phyloP scores from a whole-genome alignment of 2,797 vertebrate species.

The Borostomias antarcticus region DNA sequence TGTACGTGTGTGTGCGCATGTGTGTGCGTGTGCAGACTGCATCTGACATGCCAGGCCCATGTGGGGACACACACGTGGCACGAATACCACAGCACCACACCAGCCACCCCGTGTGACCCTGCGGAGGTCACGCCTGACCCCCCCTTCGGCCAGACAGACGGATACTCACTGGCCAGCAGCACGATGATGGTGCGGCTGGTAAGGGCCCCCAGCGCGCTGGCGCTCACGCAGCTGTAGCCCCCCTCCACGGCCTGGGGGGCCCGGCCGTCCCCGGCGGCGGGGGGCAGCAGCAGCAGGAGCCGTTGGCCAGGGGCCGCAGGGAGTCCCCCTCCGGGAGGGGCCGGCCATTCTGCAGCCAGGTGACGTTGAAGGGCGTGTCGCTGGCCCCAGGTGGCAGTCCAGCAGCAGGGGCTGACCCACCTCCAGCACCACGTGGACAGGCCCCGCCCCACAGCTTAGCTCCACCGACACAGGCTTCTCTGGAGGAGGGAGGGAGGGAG shows the following conservation, averaged over 20 bases:
- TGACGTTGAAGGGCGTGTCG: conserved; percentile 77
- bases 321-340: conserved; percentile 69
- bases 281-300: conserved; percentile 83
- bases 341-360: conserved; percentile 86
- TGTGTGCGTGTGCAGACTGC: neutral
- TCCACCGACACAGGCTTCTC: conserved; percentile 81
- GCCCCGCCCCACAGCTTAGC: conserved; percentile 88
- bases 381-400: conserved; percentile 82
- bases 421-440: conserved; percentile 84
- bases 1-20: neutral
- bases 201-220: conserved; percentile 81
- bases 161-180: conserved; percentile 86
- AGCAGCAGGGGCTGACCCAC: conserved; percentile 80
- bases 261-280: conserved; percentile 47
- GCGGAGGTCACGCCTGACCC: neutral
- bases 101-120: neutral
- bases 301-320: conserved; percentile 80
- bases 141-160: neutral
- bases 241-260: conserved; percentile 76
- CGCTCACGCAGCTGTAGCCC: conserved; percentile 87
- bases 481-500: conserved; percentile 33
- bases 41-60: neutral
- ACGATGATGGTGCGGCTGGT: conserved; percentile 87
- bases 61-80: neutral
- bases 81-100: neutral